Base-by-base conservation (phyloP, 1,140 invertebrate species). In the Zaprionus capensis region DNA sequence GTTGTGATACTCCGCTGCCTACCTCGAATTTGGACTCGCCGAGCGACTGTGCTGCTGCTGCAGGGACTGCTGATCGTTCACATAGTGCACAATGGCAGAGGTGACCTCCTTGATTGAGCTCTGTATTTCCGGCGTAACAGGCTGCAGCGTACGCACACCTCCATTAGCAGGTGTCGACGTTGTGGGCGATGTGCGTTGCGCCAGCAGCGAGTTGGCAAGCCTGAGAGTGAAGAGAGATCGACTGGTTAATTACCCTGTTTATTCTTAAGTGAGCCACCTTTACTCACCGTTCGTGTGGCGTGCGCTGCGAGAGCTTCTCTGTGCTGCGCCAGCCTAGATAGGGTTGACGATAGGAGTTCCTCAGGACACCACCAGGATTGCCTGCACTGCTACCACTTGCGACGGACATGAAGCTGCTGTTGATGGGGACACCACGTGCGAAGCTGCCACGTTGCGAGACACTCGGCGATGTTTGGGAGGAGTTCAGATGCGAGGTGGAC, bases 1-100 rank as follows among this genome's bases (percentile, higher is more conserved):
- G 41, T 17, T 46, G 20, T 11, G 9, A 11, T 49, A 14, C 12
- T 24, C 67, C 73, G 69, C 49, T 71, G 78, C 85, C 65, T 92
- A 93, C 92, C 92, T 93, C 65, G 91, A 91, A 74, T 91, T 93
- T 11, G 92, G 92, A 84, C 92, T 93, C 41, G 94, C 78, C 93
- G 94, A 73, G 93, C 94, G 79, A 59, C 87, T 93, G 84, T 70
- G 85, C 68, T 86, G 78, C 72, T 92, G 75, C 14, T 77, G 82
- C 38, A 85, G 82, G 20, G 78, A 53, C 46, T 78, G 71, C 76
- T 92, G 94, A 49, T 96, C 96, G 78, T 96, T 97, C 44, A 98
- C 97, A 94, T 97, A 98, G 92, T 98, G 96, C 51, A 97, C 97
- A 79, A 98, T 98, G n/a, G 97, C 97, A 76, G 97, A 97, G 38